A percentile compares a stretch with the other conserved stretches of the same genome.
Evolutionary conservation across 2,888 invertebrate genomes (phyloP).

Genomic region (Synergus gifuensis): DNA sequence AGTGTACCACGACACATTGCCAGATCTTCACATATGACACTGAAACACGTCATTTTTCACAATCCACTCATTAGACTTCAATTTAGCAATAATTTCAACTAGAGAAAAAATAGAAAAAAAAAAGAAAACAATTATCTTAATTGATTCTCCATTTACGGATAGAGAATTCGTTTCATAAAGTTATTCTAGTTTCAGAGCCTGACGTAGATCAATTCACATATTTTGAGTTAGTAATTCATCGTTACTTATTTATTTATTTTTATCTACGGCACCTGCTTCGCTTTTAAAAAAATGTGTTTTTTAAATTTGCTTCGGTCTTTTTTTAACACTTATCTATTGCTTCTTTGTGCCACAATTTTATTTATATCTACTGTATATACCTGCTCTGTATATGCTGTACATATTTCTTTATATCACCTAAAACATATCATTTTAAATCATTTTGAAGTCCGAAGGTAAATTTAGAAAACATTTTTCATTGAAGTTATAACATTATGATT

Average conservation of each 20-base stretch:
- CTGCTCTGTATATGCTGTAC: constrained; percentile 5
- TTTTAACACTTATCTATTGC: neutral
- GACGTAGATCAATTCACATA: constrained; percentile 60
- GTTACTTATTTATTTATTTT: constrained; percentile 51
- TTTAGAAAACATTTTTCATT: neutral
- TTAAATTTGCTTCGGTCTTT: neutral
- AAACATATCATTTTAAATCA: neutral
- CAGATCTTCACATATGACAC: constrained; percentile 54
- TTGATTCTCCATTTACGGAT: neutral
- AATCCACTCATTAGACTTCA: constrained; percentile 9
- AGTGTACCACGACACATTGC: constrained; percentile 71
- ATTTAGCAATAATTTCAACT: neutral
- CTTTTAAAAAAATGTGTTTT: constrained; percentile 31
- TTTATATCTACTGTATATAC: constrained; percentile 19
- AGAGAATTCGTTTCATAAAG: neutral
- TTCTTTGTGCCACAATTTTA: constrained; percentile 43
- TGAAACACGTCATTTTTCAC: constrained; percentile 26
- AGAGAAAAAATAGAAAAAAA: neutral
- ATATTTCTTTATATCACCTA: neutral
- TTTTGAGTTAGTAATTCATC: constrained; percentile 70
- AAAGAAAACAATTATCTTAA: neutral
- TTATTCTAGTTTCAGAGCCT: neutral
- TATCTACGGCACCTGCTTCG: constrained; percentile 44
- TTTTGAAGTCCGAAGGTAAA: neutral
- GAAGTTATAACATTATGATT: neutral